Evolutionary conservation across 2,113 vertebrate genomes (phyloP).

Genomic region (Phocoena phocoena): DNA sequence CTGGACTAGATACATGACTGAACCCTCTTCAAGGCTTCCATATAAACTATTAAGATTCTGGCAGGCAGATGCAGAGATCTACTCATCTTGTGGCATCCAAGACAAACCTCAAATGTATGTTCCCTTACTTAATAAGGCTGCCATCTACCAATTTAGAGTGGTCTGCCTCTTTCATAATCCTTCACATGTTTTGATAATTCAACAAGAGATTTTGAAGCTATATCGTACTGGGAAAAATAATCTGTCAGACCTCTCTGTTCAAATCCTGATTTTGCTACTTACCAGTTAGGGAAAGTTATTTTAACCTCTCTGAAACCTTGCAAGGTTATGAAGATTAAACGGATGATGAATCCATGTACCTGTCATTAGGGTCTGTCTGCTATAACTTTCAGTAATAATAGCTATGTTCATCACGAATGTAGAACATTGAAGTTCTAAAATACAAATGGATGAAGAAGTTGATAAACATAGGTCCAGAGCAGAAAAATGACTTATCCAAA

Average conservation of each 20-base stretch:
- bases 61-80: not conserved
- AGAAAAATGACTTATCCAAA: not conserved
- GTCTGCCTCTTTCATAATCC: not conserved
- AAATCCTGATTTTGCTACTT: not conserved
- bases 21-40: not conserved
- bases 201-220: not conserved
- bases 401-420: not conserved
- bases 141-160: not conserved
- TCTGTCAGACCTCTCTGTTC: not conserved
- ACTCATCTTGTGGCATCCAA: not conserved
- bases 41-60: not conserved
- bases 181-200: constrained; percentile 1
- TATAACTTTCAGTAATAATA: not conserved
- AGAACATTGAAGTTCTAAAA: not conserved
- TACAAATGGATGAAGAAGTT: not conserved
- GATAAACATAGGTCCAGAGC: not conserved
- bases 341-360: not conserved
- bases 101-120: not conserved
- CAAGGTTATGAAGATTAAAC: not conserved
- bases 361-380: not conserved
- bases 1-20: not conserved
- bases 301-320: not conserved
- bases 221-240: not conserved
- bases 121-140: not conserved
- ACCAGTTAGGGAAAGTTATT: not conserved